These are phyloP conservation scores for Cettia cetti DNA, from an alignment of 2,113 vertebrate species.

Conservation along the genomic window DNA sequence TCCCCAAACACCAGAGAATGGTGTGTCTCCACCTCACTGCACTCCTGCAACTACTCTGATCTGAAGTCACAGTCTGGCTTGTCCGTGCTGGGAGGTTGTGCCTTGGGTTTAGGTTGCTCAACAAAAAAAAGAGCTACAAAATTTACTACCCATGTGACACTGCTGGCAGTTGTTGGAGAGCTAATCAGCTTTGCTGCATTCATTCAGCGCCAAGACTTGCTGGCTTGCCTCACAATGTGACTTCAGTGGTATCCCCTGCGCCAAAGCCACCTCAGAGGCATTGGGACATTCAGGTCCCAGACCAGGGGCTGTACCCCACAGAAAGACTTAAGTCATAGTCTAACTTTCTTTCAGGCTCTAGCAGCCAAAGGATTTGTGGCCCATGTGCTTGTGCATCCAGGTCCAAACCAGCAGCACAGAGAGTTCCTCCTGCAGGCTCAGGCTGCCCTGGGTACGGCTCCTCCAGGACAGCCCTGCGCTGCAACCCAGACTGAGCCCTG, in stretches of 20 bases:
- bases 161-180: neutral
- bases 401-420: neutral
- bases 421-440: neutral
- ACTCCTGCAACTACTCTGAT: neutral
- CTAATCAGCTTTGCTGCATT: neutral
- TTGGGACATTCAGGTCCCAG: neutral
- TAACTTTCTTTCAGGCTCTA: neutral
- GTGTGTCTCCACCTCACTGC: neutral
- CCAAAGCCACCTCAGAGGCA: neutral
- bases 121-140: neutral
- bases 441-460: rapidly evolving
- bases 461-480: too few species aligned
- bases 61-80: neutral
- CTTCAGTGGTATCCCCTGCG: neutral
- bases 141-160: neutral
- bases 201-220: neutral
- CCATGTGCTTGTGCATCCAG: neutral
- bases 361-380: neutral
- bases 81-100: neutral
- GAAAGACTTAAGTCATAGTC: too few species aligned
- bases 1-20: neutral
- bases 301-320: neutral
- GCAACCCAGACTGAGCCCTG: too few species aligned
- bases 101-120: neutral
- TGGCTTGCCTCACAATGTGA: rapidly evolving